A percentile compares a stretch with the other conserved stretches of the same genome.
Evolutionary conservation across 2,113 vertebrate genomes (phyloP).

Genomic region (Pavo muticus): DNA sequence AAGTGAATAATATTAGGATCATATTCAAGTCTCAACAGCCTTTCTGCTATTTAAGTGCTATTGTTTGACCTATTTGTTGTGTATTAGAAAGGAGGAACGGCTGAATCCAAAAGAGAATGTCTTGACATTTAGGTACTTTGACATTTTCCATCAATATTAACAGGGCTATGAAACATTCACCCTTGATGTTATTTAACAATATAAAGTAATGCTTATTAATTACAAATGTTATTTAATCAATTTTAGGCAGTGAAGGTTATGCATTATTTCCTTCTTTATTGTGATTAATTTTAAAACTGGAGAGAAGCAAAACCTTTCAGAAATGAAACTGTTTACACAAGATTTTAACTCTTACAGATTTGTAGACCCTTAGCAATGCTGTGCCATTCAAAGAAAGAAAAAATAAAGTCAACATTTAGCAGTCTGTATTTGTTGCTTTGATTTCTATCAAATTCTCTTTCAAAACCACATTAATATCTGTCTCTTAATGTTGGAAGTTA

Average conservation of each 20-base stretch:
- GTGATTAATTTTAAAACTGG: conserved; percentile 60
- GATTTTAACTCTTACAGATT: conserved; percentile 30
- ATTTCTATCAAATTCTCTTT: not conserved
- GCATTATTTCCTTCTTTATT: conserved; percentile 42
- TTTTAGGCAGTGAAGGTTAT: conserved; percentile 72
- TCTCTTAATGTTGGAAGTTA: not conserved
- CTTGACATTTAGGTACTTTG: conserved; percentile 72
- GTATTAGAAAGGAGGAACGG: not conserved
- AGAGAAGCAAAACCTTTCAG: conserved; percentile 48
- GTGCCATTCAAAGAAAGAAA: not conserved
- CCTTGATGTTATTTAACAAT: conserved; percentile 51
- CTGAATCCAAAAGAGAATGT: conserved; percentile 59
- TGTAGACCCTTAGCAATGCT: not conserved
- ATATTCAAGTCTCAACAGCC: not conserved
- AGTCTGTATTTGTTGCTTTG: not conserved
- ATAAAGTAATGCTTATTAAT: conserved; percentile 69
- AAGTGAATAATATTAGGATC: not conserved
- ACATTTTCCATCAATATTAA: conserved; percentile 72
- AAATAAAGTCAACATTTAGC: not conserved
- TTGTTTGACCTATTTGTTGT: conserved; percentile 23
- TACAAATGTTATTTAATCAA: conserved; percentile 65
- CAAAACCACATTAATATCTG: not conserved
- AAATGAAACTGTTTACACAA: conserved; percentile 73
- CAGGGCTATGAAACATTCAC: conserved; percentile 52
- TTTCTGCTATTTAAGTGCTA: not conserved